Percentiles rank a stretch among this genome's conserved stretches.
phyloP scores from a whole-genome alignment of 2,888 invertebrate genomes.

The Ophioninae sp. region DNA sequence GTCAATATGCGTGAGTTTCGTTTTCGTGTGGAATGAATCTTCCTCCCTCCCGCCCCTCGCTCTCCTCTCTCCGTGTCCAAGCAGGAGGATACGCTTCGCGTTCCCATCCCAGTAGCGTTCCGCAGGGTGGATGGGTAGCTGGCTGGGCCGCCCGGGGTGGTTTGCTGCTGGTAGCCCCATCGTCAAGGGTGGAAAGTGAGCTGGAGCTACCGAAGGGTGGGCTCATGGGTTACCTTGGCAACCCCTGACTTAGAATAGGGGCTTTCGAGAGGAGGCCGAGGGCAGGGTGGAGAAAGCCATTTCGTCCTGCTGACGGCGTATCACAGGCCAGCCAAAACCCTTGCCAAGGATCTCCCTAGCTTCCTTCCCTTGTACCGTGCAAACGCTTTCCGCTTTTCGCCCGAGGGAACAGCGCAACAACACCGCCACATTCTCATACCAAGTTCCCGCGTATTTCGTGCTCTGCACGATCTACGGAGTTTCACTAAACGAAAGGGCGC shows the following conservation, averaged over 20 bases:
- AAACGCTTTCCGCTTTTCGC: conserved; percentile 56
- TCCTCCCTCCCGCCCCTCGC: conserved; percentile 24
- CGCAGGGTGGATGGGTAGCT: conserved; percentile 58
- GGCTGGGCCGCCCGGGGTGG: conserved; percentile 67
- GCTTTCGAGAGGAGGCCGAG: conserved; percentile 63
- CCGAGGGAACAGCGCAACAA: conserved; percentile 51
- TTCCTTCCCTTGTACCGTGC: conserved; percentile 52
- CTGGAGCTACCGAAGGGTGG: conserved; percentile 75
- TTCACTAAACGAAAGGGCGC: conserved; percentile 2
- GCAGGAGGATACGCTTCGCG: conserved; percentile 29
- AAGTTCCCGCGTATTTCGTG: conserved; percentile 38
- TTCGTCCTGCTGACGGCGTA: conserved; percentile 79
- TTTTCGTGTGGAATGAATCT: conserved; percentile 43
- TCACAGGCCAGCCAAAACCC: conserved; percentile 69
- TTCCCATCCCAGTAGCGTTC: conserved; percentile 22
- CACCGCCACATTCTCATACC: conserved; percentile 19
- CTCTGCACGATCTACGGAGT: conserved; percentile 24
- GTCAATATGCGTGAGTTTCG: conserved; percentile 60
- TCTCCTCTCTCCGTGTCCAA: conserved; percentile 21
- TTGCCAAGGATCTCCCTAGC: conserved; percentile 68
- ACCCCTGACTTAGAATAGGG: conserved; percentile 66
- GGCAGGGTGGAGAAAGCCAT: conserved; percentile 78
- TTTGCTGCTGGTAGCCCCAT: conserved; percentile 65
- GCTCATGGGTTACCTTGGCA: conserved; percentile 76
- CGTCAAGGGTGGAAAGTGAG: conserved; percentile 63